Conservation (phyloP, 2,797 vertebrate species). For the Typhlichthys subterraneus region DNA sequence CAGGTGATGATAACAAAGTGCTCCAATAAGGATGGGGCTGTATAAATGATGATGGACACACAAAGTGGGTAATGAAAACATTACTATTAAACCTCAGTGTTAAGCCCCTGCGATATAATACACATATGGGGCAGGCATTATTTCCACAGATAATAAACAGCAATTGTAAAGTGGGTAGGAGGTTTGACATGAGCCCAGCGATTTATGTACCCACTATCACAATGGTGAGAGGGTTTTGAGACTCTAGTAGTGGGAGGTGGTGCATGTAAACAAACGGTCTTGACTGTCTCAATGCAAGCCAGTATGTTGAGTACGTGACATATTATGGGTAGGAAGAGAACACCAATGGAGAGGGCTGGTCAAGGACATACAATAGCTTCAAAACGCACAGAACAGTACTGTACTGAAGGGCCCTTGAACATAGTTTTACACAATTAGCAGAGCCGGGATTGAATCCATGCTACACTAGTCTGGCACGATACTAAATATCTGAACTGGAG, state of each 20-base stretch:
- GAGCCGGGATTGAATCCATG: constrained; percentile 38
- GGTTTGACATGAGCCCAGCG: constrained; percentile 64
- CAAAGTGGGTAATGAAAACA: constrained; percentile 16
- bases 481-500: constrained; percentile 6
- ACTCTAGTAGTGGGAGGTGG: constrained; percentile 31
- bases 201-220: constrained; percentile 42
- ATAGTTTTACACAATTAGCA: constrained; percentile 52
- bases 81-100: constrained; percentile 21
- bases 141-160: neutral
- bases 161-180: constrained; percentile 3
- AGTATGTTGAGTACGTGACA: constrained; percentile 39
- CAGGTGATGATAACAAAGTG: constrained; percentile 10
- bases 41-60: constrained; percentile 12
- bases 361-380: constrained; percentile 58
- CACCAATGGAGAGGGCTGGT: constrained; percentile 47
- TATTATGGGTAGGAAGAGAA: constrained; percentile 51
- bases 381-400: constrained; percentile 41
- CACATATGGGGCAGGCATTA: constrained; percentile 6
- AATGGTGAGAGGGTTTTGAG: constrained; percentile 11
- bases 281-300: constrained; percentile 25
- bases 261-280: constrained; percentile 46
- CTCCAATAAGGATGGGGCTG: neutral
- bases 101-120: constrained; percentile 31
- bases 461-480: constrained; percentile 17
- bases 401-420: constrained; percentile 55